Base-by-base conservation (phyloP, 2,113 vertebrate species). In the Nothocercus julius region DNA sequence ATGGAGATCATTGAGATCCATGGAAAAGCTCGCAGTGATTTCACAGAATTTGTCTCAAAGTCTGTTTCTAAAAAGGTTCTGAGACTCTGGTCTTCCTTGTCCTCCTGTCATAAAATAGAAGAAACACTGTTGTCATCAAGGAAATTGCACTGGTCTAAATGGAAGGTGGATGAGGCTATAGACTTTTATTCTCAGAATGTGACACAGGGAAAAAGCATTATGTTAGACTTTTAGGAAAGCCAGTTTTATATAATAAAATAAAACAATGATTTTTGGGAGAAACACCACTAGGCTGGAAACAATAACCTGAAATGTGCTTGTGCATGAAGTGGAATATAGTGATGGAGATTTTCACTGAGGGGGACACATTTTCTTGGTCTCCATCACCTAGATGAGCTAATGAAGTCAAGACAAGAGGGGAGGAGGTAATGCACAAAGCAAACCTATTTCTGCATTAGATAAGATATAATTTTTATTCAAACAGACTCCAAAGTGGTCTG, bases 161-260 rank as follows among this genome's bases (percentile, higher is more conserved):
- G 38, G 36, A 63, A 67, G n/a, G 44, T 75, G 38, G 25, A 72
- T 75, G 84, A 75, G 27, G 18, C 62, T 14, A 32, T 6, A 25
- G 34, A n/a, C 10, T 49, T 32, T 38, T 38, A 53, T 11, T 72
- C 42, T 73, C 56, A 68, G 70, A 15, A n/a, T 67, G 70, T 74
- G 42, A 64, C 42, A 74, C 8, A 47, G 66, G n/a, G n/a, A 73
- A 93, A 89, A 87, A 73, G 5, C 53, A 53, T 69, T 82, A 63
- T 9, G 19, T 58, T 59, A 74, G 77, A 73, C 15, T 69, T 42
- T 36, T 73, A 85, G 42, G 58, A 86, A 86, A 91, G 7, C 3
- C 59, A 54, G 27, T 58, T 88, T 77, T 44, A n/a, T 30, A 44
- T 16, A 80, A 82, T 38, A 28, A 18, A 80, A 32, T 28, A 42